A percentile compares a stretch with the other conserved stretches of the same genome.
phyloP scores from a whole-genome alignment of 2,113 vertebrate species.

The Hippoglossus stenolepis region DNA sequence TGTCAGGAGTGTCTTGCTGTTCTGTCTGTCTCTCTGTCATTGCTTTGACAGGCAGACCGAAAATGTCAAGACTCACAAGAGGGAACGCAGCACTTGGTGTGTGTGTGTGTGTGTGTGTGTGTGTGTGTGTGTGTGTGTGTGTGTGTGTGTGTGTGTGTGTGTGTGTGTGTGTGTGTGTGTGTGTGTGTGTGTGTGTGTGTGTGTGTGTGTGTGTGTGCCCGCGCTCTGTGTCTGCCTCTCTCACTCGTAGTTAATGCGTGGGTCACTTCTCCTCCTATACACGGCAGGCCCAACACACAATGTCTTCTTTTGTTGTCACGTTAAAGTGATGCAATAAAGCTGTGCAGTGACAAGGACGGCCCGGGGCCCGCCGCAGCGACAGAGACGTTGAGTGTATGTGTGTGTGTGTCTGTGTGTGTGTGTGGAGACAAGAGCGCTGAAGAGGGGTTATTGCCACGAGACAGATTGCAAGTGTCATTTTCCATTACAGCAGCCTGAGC shows the following conservation, averaged over 20 bases:
- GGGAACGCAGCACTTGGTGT: conserved; percentile 31
- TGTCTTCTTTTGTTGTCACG: conserved; percentile 83
- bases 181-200: conserved; percentile 1
- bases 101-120: conserved; percentile 1
- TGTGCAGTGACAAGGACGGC: conserved; percentile 76
- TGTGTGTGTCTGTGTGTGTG: background rate
- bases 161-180: conserved; percentile 1
- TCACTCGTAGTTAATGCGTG: conserved; percentile 75
- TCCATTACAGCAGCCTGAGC: conserved; percentile 80
- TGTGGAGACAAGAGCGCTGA: conserved; percentile 72
- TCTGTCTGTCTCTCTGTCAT: conserved; percentile 73
- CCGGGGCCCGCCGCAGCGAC: conserved; percentile 68
- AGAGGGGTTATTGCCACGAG: conserved; percentile 84
- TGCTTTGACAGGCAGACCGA: conserved; percentile 77
- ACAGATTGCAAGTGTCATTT: conserved; percentile 88
- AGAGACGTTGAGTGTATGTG: conserved; percentile 54
- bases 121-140: background rate
- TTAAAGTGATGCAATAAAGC: conserved; percentile 86
- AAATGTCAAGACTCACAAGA: conserved; percentile 74
- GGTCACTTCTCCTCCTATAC: conserved; percentile 62
- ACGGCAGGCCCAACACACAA: conserved; percentile 68
- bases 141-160: conserved; percentile 1
- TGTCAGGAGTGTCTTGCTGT: conserved; percentile 69
- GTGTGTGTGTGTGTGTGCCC: background rate
- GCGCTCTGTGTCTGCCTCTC: conserved; percentile 15